phyloP scores from a whole-genome alignment of 2,888 invertebrate species.

The Ophion ellenae region DNA sequence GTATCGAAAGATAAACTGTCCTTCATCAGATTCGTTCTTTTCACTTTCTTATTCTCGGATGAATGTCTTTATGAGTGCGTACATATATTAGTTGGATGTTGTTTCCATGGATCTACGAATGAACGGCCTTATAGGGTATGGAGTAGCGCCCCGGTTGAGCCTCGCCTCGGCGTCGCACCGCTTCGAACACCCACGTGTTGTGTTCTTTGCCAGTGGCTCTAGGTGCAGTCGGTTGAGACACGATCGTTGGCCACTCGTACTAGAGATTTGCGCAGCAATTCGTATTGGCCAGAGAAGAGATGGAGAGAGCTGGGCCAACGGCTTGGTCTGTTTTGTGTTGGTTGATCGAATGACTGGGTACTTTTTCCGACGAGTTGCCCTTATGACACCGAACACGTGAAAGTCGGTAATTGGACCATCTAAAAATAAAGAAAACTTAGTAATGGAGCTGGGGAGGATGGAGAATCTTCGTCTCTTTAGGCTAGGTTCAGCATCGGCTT shows the following conservation, averaged over 20 bases:
- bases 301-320: constrained; percentile 3
- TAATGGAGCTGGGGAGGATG: background rate
- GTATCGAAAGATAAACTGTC: constrained; percentile 16
- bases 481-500: constrained; percentile 13
- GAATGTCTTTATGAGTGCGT: constrained; percentile 10
- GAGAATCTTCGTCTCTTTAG: background rate
- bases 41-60: constrained; percentile 42
- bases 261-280: constrained; percentile 6
- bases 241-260: constrained; percentile 18
- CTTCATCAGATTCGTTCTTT: constrained; percentile 1
- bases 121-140: constrained; percentile 79
- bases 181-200: constrained; percentile 78
- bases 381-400: background rate
- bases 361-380: background rate
- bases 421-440: background rate
- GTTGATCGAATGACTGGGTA: background rate
- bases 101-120: constrained; percentile 56
- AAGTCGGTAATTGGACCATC: background rate
- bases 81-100: constrained; percentile 23
- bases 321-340: background rate
- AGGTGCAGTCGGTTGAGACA: background rate
- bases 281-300: constrained; percentile 5
- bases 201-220: constrained; percentile 51
- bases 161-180: constrained; percentile 75
- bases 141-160: constrained; percentile 70